Conservation (phyloP, 2,113 vertebrate species). For the Setophaga petechia region DNA sequence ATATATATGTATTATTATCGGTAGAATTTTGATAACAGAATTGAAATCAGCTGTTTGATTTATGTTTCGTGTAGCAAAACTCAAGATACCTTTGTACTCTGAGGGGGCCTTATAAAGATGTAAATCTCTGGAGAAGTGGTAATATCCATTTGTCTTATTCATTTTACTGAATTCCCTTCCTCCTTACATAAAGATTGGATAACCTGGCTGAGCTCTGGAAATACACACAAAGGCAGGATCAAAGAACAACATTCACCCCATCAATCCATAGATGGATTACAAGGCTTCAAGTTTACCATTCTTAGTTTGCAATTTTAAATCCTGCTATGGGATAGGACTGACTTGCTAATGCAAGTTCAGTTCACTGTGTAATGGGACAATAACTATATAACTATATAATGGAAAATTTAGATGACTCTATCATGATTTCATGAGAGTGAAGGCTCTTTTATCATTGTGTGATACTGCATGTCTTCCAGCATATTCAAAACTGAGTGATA, state of each 20-base stretch:
- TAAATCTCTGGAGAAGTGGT: neutral
- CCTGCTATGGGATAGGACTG: neutral
- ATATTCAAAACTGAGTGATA: neutral
- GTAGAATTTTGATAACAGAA: neutral
- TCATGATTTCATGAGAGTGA: neutral
- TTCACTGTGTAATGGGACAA: neutral
- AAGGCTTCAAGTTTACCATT: neutral
- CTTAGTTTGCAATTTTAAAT: neutral
- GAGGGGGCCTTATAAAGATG: neutral
- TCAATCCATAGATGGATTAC: neutral
- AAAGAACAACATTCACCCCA: neutral
- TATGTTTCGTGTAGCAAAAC: neutral
- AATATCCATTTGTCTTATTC: neutral
- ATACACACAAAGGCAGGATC: neutral
- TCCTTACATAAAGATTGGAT: neutral
- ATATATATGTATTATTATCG: neutral
- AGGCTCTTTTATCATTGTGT: neutral
- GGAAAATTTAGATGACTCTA: neutral
- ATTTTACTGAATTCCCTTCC: neutral
- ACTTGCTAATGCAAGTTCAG: neutral
- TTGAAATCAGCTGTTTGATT: neutral
- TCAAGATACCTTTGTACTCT: neutral
- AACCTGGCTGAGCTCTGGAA: neutral
- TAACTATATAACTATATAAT: neutral
- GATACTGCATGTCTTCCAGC: neutral